Evolutionary conservation across 2,797 vertebrate species (phyloP), one percentile per base, ranked within the genome.

Genomic region (Cyprinella venusta): DNA sequence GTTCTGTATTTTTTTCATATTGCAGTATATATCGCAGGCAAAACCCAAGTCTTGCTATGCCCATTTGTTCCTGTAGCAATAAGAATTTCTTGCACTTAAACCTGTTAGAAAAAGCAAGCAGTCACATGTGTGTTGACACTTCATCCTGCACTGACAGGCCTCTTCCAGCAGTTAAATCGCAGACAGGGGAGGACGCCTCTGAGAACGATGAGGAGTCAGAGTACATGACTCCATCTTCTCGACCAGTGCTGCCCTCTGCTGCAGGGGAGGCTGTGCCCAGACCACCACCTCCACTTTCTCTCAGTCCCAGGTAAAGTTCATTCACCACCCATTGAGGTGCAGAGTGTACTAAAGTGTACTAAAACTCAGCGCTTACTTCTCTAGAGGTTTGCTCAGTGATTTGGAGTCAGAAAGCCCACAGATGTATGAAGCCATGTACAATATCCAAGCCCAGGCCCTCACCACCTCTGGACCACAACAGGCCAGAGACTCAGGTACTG

Each of bases 201-300:
- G 96, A 97, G 84, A 95, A 93, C 0, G 96, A 96, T 6, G 97
- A 98, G 82, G 98, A 99, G 88, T 95, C 96, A 0, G 97, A 98
- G 79, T 99, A 99, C 92, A 99, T 99, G 98, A 95, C 96, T 42
- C 98, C 98, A 0, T 96, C 96, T 59, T 99, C 98, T 15, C 95
- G 96, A 36, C 98, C 97, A 4, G 85, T 95, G 50, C 90, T 95
- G 80, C 92, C 94, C 79, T 56, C 87, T 71, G 75, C 89, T 48
- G 78, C 70, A 3, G 91, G 56, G 8, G 92, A 94, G 50, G 79
- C 59, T 5, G 85, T 88, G 19, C 87, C 69, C 10, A 90, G 94
- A 61, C 88, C 90, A 9, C 83, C 89, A 0, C 91, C 90, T 75
- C 38, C 89, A 70, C 86, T 87, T n/a, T 4, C 89, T 12, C 80